A percentile compares a stretch with the other conserved stretches of the same genome.
Evolutionary conservation across 2,888 invertebrate genomes (phyloP).

Genomic region (Synanthedon tipuliformis): DNA sequence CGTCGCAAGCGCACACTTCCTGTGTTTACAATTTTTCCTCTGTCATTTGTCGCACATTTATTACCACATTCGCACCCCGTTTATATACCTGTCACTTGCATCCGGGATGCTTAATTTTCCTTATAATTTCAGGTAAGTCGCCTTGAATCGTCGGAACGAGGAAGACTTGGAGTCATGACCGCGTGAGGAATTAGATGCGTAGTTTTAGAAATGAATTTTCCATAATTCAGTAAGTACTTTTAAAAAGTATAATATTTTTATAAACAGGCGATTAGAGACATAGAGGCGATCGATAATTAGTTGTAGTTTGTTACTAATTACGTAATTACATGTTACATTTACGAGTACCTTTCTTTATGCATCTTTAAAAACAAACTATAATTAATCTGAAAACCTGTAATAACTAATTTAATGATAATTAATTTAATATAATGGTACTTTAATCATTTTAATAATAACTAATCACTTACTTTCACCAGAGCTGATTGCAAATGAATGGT

Average conservation of each 20-base stretch:
- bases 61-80: constrained; percentile 4
- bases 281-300: too few relatives aligned
- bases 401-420: too few relatives aligned
- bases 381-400: too few relatives aligned
- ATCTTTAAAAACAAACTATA: too few relatives aligned
- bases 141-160: constrained; percentile 27
- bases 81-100: constrained; percentile 10
- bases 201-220: background rate
- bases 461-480: too few relatives aligned
- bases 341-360: too few relatives aligned
- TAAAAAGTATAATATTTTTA: background rate
- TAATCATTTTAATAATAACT: too few relatives aligned
- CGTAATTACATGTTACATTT: too few relatives aligned
- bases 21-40: constrained; percentile 10
- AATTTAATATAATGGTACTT: too few relatives aligned
- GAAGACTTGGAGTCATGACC: constrained; percentile 2
- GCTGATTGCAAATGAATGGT: too few relatives aligned
- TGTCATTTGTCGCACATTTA: background rate
- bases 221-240: background rate
- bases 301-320: too few relatives aligned
- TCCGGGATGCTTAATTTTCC: constrained; percentile 16
- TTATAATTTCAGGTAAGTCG: constrained; percentile 55
- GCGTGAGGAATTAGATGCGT: constrained; percentile 18
- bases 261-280: too few relatives aligned
- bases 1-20: constrained; percentile 10